phyloP scores from a whole-genome alignment of 2,113 vertebrate genomes.

The Zosterops pallidus region DNA sequence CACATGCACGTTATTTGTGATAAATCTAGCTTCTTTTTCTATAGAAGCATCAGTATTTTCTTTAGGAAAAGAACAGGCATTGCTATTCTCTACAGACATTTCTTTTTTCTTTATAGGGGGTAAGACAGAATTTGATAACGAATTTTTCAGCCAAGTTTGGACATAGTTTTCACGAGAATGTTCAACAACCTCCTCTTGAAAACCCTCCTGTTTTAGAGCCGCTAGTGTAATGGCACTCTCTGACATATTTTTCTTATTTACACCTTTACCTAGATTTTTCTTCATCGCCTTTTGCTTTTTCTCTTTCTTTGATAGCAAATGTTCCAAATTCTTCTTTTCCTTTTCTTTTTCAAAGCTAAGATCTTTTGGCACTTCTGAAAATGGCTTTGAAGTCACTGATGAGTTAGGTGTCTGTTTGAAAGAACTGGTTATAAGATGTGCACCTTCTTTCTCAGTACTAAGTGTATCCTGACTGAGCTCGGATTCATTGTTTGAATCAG shows the following conservation, averaged over 20 bases:
- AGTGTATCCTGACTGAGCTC: constrained; percentile 6
- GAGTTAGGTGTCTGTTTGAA: not conserved
- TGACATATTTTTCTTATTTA: constrained; percentile 35
- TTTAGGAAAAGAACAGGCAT: not conserved
- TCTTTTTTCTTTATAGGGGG: constrained; percentile 53
- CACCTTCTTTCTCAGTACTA: constrained; percentile 10
- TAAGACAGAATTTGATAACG: constrained; percentile 59
- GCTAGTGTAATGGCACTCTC: constrained; percentile 38
- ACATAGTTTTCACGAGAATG: constrained; percentile 78
- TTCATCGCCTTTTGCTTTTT: constrained; percentile 72
- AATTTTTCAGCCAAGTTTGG: constrained; percentile 82
- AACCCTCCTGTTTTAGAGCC: constrained; percentile 15
- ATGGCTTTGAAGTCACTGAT: not conserved
- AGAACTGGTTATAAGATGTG: not conserved
- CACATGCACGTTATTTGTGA: not conserved
- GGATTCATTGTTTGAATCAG: constrained; percentile 22
- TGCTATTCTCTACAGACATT: not conserved
- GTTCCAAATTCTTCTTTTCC: constrained; percentile 35
- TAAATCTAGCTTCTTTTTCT: constrained; percentile 52
- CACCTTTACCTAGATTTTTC: constrained; percentile 49
- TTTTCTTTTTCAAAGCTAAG: constrained; percentile 42
- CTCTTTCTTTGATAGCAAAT: constrained; percentile 65
- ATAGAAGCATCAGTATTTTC: constrained; percentile 18
- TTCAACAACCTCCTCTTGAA: constrained; percentile 13
- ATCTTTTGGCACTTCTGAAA: constrained; percentile 37